Evolutionary conservation across 2,797 vertebrate species (phyloP).

Genomic region (Rhabdophis nuchalis): DNA sequence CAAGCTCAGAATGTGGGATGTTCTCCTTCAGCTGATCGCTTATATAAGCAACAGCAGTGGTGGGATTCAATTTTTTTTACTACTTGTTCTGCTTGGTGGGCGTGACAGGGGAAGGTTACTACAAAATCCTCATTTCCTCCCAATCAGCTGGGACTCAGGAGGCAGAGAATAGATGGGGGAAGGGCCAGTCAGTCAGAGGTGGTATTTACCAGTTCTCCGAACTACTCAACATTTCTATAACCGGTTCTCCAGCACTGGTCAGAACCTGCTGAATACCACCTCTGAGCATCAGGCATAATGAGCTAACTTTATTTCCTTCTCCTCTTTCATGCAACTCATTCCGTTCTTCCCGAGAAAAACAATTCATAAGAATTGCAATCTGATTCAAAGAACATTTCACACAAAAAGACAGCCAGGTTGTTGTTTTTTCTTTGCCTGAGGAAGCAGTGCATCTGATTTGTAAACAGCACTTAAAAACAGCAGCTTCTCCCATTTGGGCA

Average conservation of each 20-base stretch:
- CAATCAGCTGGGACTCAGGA: no score
- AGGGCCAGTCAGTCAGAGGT: no score
- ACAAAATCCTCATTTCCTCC: no score
- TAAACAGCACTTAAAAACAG: neutral
- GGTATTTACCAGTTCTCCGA: no score
- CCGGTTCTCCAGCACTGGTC: no score
- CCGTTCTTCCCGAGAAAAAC: neutral
- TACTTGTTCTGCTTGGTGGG: no score
- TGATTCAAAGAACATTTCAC: neutral
- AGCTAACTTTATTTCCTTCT: neutral
- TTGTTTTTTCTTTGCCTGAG: neutral
- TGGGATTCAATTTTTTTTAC: no score
- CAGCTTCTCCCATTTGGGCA: neutral
- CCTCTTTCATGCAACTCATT: neutral
- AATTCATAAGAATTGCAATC: neutral
- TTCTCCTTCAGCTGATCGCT: neutral
- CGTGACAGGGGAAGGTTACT: no score
- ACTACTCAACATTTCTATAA: no score
- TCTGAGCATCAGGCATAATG: no score
- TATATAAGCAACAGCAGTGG: neutral
- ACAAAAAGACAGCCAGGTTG: neutral
- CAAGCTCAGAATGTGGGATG: neutral
- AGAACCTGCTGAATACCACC: no score
- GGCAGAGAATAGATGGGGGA: no score
- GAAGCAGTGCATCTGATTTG: neutral